A percentile compares a stretch with the other conserved stretches of the same genome.
Conservation (phyloP, 2,888 invertebrate genomes). For the Volucella inflata region DNA sequence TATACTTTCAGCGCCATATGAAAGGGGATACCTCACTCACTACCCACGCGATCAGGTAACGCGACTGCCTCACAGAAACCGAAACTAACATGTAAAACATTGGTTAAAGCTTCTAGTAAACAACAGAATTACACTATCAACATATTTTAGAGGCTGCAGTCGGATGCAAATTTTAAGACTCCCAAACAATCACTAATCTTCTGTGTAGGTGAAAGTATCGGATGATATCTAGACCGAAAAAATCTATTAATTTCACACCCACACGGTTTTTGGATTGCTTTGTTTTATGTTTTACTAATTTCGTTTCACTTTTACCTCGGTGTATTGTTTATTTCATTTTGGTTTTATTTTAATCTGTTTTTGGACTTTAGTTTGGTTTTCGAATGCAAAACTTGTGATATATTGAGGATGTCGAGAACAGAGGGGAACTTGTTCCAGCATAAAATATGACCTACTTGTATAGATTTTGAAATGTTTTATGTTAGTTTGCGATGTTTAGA, state of each 20-base stretch:
- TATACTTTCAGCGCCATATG: conserved; percentile 5
- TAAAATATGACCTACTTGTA: conserved; percentile 46
- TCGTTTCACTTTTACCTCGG: conserved; percentile 40
- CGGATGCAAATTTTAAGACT: conserved; percentile 48
- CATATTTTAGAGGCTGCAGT: conserved; percentile 35
- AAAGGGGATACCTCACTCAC: neutral
- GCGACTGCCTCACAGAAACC: conserved; percentile 38
- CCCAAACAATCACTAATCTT: conserved; percentile 15
- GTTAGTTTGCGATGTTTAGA: too few relatives aligned
- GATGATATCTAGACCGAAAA: neutral
- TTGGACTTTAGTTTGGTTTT: neutral
- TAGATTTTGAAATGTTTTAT: neutral
- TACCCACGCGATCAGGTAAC: neutral
- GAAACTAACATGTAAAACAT: conserved; percentile 50
- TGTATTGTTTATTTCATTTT: conserved; percentile 26
- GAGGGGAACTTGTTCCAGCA: conserved; percentile 47
- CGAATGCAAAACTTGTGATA: conserved; percentile 41
- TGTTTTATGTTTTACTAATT: conserved; percentile 35
- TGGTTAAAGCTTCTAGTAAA: conserved; percentile 50
- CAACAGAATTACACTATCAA: conserved; percentile 59
- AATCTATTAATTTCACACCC: conserved; percentile 42
- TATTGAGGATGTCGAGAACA: conserved; percentile 41
- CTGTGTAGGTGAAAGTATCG: conserved; percentile 41
- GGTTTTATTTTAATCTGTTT: conserved; percentile 34
- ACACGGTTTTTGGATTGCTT: conserved; percentile 50